These are phyloP conservation scores for Halictus ligatus DNA, from an alignment of 2,888 invertebrate species.

Conservation along the genomic window DNA sequence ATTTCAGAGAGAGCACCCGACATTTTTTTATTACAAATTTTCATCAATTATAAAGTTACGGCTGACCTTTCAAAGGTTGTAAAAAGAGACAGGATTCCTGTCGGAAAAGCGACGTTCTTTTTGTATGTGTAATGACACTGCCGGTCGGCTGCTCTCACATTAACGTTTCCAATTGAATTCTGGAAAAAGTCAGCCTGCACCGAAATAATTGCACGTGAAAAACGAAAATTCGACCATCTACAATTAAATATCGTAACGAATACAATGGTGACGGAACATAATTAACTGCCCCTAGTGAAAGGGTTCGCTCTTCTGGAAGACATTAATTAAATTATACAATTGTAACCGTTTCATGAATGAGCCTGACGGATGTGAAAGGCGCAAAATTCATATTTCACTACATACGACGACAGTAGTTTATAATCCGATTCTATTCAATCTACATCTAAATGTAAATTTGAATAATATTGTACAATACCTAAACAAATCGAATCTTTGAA, in stretches of 20 bases:
- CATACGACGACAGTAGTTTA: background rate
- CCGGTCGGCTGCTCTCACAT: conserved; percentile 33
- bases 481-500: too few species aligned
- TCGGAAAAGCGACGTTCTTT: background rate
- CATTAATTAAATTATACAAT: background rate
- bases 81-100: background rate
- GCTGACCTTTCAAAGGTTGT: too few species aligned
- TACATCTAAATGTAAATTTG: background rate
- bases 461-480: too few species aligned
- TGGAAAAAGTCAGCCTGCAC: background rate
- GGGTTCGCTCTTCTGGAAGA: background rate
- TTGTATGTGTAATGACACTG: background rate
- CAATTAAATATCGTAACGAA: background rate
- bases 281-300: background rate
- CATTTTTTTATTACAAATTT: too few species aligned
- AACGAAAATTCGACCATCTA: background rate
- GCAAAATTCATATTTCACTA: background rate
- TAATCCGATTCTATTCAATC: background rate
- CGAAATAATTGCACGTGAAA: background rate
- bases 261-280: background rate
- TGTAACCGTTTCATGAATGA: background rate
- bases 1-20: too few species aligned
- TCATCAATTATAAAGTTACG: too few species aligned
- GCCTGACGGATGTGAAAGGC: background rate
- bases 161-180: conserved; percentile 37